phyloP scores from a whole-genome alignment of 92 coral and sea anemone genomes.

The Palythoa grandis region DNA sequence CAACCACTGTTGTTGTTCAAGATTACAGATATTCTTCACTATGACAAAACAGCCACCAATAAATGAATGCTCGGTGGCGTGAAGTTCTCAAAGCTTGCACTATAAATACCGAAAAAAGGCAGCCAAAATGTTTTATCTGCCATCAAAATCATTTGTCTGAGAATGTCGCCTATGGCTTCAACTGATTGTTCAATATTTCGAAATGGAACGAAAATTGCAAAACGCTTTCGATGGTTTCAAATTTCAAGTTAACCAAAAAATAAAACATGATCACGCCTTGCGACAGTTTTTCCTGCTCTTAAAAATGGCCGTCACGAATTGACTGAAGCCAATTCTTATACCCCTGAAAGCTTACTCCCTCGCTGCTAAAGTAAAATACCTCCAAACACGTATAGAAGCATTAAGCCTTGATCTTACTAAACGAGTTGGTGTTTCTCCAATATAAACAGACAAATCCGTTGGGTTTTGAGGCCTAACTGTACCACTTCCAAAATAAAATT shows the following conservation, averaged over 20 bases:
- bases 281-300: slow-evolving; percentile 8
- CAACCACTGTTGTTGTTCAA: neutral
- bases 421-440: neutral
- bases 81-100: neutral
- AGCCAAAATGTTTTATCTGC: slow-evolving; percentile 19
- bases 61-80: neutral
- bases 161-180: slow-evolving; percentile 21
- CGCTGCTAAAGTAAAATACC: neutral
- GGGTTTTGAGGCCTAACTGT: neutral
- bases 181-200: neutral
- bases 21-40: neutral
- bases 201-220: slow-evolving; percentile 35
- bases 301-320: neutral
- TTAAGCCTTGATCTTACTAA: neutral
- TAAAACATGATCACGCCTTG: slow-evolving; percentile 29
- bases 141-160: slow-evolving; percentile 27
- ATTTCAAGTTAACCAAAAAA: slow-evolving; percentile 12
- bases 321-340: neutral
- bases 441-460: slow-evolving; percentile 4
- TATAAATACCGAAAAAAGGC: neutral
- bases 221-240: slow-evolving; percentile 1
- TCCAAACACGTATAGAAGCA: slow-evolving; percentile 24
- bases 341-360: neutral
- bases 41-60: slow-evolving; percentile 19
- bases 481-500: neutral